Evolutionary conservation across 2,113 vertebrate genomes (phyloP).

Genomic region (Gallinago jamesoni): DNA sequence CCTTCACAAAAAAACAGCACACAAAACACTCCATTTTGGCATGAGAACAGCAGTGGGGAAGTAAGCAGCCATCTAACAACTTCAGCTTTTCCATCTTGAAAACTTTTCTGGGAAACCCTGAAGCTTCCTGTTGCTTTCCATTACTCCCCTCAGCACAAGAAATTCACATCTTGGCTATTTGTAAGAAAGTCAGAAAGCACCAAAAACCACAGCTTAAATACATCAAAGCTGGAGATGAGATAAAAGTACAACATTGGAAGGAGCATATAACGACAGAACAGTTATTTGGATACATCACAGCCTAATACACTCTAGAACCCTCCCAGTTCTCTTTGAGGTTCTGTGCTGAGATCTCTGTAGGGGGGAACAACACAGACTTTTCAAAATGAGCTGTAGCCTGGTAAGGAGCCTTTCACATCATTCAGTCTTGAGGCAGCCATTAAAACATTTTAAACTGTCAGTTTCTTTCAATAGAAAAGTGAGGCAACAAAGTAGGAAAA

Average conservation of each 20-base stretch:
- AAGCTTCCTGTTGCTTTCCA: background rate
- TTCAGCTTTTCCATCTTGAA: background rate
- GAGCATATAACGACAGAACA: background rate
- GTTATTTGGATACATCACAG: background rate
- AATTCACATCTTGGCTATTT: background rate
- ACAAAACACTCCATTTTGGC: background rate
- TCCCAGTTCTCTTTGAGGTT: background rate
- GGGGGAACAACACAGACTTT: background rate
- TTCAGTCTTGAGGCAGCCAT: background rate
- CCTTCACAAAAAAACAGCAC: background rate
- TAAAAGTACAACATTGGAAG: background rate
- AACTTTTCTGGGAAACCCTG: background rate
- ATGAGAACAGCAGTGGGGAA: background rate
- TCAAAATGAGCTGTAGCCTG: background rate
- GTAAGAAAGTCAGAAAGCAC: background rate
- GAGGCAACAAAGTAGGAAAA: background rate
- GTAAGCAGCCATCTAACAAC: background rate
- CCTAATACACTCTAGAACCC: background rate
- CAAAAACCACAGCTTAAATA: background rate
- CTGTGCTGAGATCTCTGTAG: fast-evolving
- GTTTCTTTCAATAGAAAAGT: background rate
- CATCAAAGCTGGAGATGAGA: background rate
- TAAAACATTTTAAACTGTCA: background rate
- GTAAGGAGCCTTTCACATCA: background rate
- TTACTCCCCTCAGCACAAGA: background rate